Conservation (phyloP, 1,140 invertebrate species). For the Caligus rogercresseyi region DNA sequence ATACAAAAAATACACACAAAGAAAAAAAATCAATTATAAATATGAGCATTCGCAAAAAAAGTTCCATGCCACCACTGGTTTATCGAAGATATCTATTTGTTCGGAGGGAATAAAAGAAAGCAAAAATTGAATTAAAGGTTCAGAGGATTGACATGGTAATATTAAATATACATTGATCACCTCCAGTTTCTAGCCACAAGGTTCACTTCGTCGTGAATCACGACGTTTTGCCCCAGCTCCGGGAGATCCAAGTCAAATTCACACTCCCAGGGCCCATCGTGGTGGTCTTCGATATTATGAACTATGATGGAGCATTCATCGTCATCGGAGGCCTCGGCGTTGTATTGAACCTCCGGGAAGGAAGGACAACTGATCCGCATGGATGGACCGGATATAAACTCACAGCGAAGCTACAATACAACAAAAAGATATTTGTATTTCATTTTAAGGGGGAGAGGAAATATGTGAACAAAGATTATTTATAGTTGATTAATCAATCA, state of each 20-base stretch:
- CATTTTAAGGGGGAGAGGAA: too few species aligned
- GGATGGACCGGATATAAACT: background rate
- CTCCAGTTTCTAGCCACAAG: constrained; percentile 4
- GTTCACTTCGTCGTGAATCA: background rate
- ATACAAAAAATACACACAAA: background rate
- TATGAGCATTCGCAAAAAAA: too few species aligned
- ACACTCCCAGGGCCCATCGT: constrained; percentile 1
- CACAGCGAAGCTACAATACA: constrained; percentile 6
- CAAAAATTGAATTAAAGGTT: background rate
- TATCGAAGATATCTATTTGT: background rate
- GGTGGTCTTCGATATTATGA: constrained; percentile 4
- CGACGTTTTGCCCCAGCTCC: background rate
- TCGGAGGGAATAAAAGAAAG: background rate
- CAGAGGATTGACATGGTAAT: too few species aligned
- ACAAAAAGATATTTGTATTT: background rate
- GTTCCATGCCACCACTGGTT: too few species aligned
- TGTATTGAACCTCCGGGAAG: constrained; percentile 9
- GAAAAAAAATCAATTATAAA: background rate
- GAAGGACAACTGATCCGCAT: constrained; percentile 9
- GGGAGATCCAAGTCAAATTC: constrained; percentile 10
- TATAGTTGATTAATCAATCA: too few species aligned
- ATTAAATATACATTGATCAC: too few species aligned
- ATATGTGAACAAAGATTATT: too few species aligned
- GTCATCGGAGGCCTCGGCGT: background rate
- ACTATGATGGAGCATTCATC: constrained; percentile 8